These are phyloP conservation scores for Cyprinus carpio DNA, from an alignment of 2,113 vertebrate species.

Conservation along the genomic window DNA sequence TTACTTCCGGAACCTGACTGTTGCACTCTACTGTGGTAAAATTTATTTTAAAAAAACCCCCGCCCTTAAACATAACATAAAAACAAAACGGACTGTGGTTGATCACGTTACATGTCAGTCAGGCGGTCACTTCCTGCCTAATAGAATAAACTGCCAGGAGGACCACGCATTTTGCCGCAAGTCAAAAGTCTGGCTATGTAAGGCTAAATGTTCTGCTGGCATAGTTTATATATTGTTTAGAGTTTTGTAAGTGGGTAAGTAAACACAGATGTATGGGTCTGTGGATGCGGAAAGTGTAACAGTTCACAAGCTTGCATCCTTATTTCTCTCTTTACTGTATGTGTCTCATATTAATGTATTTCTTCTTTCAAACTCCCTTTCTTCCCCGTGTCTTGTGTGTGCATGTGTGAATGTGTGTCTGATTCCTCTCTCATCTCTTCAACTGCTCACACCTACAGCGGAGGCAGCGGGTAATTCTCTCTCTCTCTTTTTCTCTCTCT, in stretches of 20 bases:
- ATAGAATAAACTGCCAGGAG: neutral
- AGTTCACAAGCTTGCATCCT: conserved; percentile 64
- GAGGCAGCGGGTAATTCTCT: conserved; percentile 76
- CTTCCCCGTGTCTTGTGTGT: conserved; percentile 43
- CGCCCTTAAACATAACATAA: neutral
- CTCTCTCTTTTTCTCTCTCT: conserved; percentile 41
- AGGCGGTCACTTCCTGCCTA: neutral
- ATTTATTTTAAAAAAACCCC: neutral
- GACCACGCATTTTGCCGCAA: neutral
- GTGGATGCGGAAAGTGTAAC: conserved; percentile 36
- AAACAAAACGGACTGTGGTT: conserved; percentile 1
- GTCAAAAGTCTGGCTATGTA: conserved; percentile 9
- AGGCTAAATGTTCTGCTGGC: neutral
- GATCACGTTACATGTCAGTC: neutral
- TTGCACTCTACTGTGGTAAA: neutral
- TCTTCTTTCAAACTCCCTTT: conserved; percentile 58
- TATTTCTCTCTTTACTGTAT: conserved; percentile 58
- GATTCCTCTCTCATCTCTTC: conserved; percentile 68
- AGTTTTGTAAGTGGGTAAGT: conserved; percentile 35
- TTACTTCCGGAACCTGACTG: neutral
- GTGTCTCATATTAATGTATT: conserved; percentile 72
- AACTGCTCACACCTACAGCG: conserved; percentile 69
- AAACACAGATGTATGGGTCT: conserved; percentile 2
- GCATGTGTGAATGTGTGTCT: conserved; percentile 35
- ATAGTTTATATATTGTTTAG: neutral